These are phyloP conservation scores for Gobius niger DNA, from an alignment of 2,113 vertebrate genomes.

Conservation along the genomic window DNA sequence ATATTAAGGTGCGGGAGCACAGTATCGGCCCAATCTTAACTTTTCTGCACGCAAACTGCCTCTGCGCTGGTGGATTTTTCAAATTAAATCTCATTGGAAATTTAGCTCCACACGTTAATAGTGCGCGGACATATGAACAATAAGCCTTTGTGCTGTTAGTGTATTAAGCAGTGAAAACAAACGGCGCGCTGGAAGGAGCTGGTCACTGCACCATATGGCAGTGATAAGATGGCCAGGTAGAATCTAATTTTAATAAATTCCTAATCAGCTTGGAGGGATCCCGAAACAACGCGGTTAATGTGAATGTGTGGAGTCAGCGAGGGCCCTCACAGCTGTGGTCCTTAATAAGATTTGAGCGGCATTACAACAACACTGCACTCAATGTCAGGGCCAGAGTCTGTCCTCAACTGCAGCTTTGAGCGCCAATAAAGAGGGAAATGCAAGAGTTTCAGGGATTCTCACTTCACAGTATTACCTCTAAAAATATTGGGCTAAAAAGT, in stretches of 20 bases:
- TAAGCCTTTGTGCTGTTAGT: slow-evolving; percentile 10
- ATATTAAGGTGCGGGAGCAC: slow-evolving; percentile 73
- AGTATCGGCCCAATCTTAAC: slow-evolving; percentile 60
- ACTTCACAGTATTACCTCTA: not conserved
- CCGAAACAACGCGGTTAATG: slow-evolving; percentile 78
- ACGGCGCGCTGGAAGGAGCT: slow-evolving; percentile 45
- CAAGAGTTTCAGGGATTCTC: slow-evolving; percentile 68
- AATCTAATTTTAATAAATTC: slow-evolving; percentile 83
- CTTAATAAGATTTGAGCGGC: slow-evolving; percentile 85
- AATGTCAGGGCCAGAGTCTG: slow-evolving; percentile 81
- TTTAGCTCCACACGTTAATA: slow-evolving; percentile 4
- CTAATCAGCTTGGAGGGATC: slow-evolving; percentile 79
- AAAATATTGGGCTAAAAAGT: not conserved
- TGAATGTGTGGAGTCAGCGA: slow-evolving; percentile 82
- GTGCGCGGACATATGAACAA: not conserved
- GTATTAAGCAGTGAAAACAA: slow-evolving; percentile 29
- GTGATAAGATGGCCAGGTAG: slow-evolving; percentile 76
- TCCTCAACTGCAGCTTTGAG: slow-evolving; percentile 72
- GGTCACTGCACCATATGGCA: slow-evolving; percentile 68
- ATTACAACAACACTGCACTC: slow-evolving; percentile 81
- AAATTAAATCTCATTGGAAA: slow-evolving; percentile 13
- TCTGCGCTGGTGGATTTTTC: slow-evolving; percentile 23
- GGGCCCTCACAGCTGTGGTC: slow-evolving; percentile 79
- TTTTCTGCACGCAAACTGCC: slow-evolving; percentile 45
- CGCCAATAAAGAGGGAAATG: slow-evolving; percentile 77